Evolutionary conservation across 2,113 vertebrate species (phyloP).

Genomic region (Syngnathus scovelli): DNA sequence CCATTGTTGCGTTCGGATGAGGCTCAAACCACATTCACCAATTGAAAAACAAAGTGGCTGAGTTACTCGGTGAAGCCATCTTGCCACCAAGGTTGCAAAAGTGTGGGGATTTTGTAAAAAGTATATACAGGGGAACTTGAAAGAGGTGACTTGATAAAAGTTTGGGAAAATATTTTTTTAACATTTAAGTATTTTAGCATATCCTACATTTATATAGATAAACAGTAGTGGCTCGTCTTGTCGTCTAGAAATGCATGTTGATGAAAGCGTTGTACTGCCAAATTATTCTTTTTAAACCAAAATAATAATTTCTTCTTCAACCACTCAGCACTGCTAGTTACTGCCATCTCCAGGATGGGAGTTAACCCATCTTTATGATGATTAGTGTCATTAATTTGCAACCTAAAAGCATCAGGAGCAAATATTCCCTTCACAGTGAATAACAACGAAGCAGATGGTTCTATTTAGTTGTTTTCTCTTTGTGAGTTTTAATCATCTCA

Average conservation of each 20-base stretch:
- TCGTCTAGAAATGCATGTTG: too few species aligned
- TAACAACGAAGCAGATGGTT: not conserved
- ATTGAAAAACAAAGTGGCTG: constrained; percentile 35
- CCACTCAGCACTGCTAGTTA: not conserved
- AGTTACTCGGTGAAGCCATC: not conserved
- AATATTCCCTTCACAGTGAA: not conserved
- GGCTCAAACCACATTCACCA: constrained; percentile 24
- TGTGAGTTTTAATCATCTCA: constrained; percentile 1
- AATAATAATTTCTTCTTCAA: too few species aligned
- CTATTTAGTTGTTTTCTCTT: not conserved
- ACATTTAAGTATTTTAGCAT: too few species aligned
- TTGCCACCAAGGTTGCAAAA: not conserved
- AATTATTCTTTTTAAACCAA: too few species aligned
- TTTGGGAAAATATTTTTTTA: too few species aligned
- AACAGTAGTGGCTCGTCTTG: too few species aligned
- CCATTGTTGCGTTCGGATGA: constrained; percentile 29
- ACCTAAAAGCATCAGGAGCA: not conserved
- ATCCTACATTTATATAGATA: too few species aligned
- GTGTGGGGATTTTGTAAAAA: not conserved
- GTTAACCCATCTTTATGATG: too few species aligned
- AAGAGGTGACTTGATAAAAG: too few species aligned
- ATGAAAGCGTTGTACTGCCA: too few species aligned
- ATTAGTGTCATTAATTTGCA: not conserved
- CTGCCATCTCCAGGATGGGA: not conserved
- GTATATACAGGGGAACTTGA: too few species aligned